Evolutionary conservation across 2,888 invertebrate genomes (phyloP), one percentile per base, ranked within the genome.

Genomic region (Zele albiditarsus): DNA sequence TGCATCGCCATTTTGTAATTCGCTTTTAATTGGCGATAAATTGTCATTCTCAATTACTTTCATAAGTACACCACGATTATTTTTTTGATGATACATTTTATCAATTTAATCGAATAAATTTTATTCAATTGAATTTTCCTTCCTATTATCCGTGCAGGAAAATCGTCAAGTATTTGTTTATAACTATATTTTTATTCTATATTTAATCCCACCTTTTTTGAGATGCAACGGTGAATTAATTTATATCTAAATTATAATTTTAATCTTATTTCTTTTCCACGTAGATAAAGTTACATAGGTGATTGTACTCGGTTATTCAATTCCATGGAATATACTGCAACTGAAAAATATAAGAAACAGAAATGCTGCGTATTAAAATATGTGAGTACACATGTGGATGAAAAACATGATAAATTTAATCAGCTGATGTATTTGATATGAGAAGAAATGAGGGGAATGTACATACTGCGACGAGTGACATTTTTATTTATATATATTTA

Each of bases 1-100:
- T 31, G 8, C 1, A 63, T 63, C 38, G 20, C 10, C 63, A 63
- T 20, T 20, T 3, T 31, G 3, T 28, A 20, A 16, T 20, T 33
- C 14, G 3, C 23, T 33, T n/a, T 12, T 57, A 25, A 16, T 38
- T 25, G 65, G 31, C 3, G 63, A 53, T 53, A 53, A 71, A 16
- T 49, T 49, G 5, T 53, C 23, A 27, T 70, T 60, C 16, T 77
- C 77, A 58, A 28, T 10, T 28, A 76, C 72, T 73, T 75, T 63
- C 65, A 74, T 57, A 53, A 73, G 28, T 33, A 62, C 27, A 58
- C 12, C 16, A 58, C 12, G n/a, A 28, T 28, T 60, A 31, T 28
- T 31, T 5, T 28, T 16, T 5, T 28, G 28, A n/a, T 28, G 28
- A 53, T 53, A 23, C 53, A 53, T 53, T 53, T 53, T 53, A 23